These are phyloP conservation scores for Fragum fragum DNA, from an alignment of 2,888 invertebrate genomes.

Conservation along the genomic window DNA sequence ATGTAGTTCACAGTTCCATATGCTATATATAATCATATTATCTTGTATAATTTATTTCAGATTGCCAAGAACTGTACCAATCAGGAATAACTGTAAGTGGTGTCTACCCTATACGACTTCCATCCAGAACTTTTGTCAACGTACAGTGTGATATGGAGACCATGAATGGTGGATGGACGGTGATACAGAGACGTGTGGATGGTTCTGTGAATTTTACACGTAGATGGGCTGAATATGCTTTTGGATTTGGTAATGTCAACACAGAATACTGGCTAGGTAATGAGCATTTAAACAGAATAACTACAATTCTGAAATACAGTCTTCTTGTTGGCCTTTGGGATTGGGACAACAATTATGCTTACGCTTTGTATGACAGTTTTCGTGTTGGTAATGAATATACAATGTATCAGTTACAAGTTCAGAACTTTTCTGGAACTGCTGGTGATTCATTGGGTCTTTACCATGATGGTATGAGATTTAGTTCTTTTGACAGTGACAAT, in stretches of 20 bases:
- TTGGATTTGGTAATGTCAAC: slow-evolving; percentile 91
- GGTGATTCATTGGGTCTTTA: slow-evolving; percentile 94
- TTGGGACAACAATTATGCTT: slow-evolving; percentile 93
- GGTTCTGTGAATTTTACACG: slow-evolving; percentile 94
- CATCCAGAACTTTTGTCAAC: slow-evolving; percentile 90
- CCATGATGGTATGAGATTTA: slow-evolving; percentile 97
- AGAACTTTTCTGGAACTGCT: slow-evolving; percentile 93
- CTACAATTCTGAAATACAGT: slow-evolving; percentile 86
- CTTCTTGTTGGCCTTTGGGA: slow-evolving; percentile 94
- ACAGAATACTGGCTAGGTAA: slow-evolving; percentile 97
- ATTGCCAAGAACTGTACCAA: slow-evolving; percentile 88
- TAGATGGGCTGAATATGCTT: slow-evolving; percentile 93
- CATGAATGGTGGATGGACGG: slow-evolving; percentile 90
- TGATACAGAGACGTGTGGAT: slow-evolving; percentile 93
- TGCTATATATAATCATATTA: no score
- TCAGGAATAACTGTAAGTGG: slow-evolving; percentile 90
- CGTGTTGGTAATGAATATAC: slow-evolving; percentile 90
- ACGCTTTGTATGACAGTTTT: slow-evolving; percentile 93
- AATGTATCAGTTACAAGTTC: slow-evolving; percentile 92
- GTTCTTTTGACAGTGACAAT: slow-evolving; percentile 95
- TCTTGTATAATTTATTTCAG: slow-evolving; percentile 82
- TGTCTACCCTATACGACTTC: slow-evolving; percentile 91
- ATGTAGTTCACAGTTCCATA: no score
- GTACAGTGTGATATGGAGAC: slow-evolving; percentile 90
- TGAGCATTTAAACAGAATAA: slow-evolving; percentile 93